Evolutionary conservation across 1,140 invertebrate species (phyloP).

Genomic region (Drosophila grimshawi): DNA sequence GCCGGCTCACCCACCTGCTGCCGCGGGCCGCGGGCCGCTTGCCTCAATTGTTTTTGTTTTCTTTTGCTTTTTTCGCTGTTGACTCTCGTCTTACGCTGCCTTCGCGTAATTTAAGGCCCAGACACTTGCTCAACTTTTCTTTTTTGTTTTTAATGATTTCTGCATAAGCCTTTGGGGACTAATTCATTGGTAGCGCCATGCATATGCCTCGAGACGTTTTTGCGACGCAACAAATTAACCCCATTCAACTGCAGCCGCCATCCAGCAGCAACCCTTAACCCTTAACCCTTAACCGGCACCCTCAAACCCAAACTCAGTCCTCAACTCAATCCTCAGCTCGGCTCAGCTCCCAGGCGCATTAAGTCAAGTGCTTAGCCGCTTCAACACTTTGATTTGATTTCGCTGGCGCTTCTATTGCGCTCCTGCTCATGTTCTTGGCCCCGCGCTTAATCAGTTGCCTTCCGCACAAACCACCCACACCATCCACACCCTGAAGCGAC

Average conservation of each 20-base stretch:
- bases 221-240: constrained; percentile 73
- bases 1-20: not conserved
- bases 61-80: constrained; percentile 10
- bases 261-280: constrained; percentile 65
- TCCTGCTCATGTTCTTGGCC: constrained; percentile 7
- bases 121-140: constrained; percentile 58
- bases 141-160: constrained; percentile 68
- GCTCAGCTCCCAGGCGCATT: constrained; percentile 25
- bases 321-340: not conserved
- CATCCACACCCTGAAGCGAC: not conserved
- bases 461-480: constrained; percentile 17
- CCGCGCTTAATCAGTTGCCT: constrained; percentile 16
- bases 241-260: constrained; percentile 59
- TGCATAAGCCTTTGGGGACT: constrained; percentile 72
- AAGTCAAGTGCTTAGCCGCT: constrained; percentile 70
- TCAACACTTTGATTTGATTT: constrained; percentile 83
- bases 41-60: constrained; percentile 64
- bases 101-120: constrained; percentile 73
- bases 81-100: constrained; percentile 23
- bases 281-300: not conserved
- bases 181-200: constrained; percentile 61
- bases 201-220: constrained; percentile 65
- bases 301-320: not conserved
- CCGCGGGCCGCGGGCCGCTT: constrained; percentile 20
- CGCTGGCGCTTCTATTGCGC: constrained; percentile 18